Evolutionary conservation across 2,797 vertebrate genomes (phyloP), one percentile per base, ranked within the genome.

Genomic region (Phrynocephalus vlangalii): DNA sequence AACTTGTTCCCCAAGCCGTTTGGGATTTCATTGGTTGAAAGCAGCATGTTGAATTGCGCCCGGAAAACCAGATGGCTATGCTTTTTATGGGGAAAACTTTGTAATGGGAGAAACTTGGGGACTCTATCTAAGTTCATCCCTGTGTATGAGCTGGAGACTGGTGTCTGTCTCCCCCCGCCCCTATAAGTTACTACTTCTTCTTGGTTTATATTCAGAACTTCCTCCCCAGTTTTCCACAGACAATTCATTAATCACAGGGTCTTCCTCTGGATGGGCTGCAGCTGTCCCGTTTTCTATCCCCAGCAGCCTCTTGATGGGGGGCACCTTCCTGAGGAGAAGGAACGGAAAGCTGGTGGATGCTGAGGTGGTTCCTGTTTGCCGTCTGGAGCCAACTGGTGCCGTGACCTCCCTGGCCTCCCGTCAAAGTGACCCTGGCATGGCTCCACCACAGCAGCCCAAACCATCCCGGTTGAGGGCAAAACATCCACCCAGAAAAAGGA

Each of bases 341-440:
- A 67, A 52, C 24, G 75, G 82, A 70, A 87, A 63, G 38, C 20
- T 30, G 11, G 52, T 33, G 2, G 20, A 44, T 15, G 66, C 76
- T 44, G 63, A 50, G 73, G 60, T 85, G 80, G 72, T 83, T 87
- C 86, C 86, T 87, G 86, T 87, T 83, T 87, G 73, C 28, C 13
- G 50, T 13, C 38, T n/a, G 66, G 20, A 16, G 75, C 30, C 15
- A 0, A 70, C 6, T 13, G 30, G 60, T 33, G 33, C 6, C 6
- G 0, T 50, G 82, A 72, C 87, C 82, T 63, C 26, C 33, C 2
- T 2, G 44, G 30, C 52, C 26, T 60, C 2, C 33, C 79, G 44
- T 15, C 33, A 0, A 6, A 26, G 81, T 71, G 86, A 83, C 80
- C 86, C 72, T 56, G 72, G 24, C n/a, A 9, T 2, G 22, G 80